These are phyloP conservation scores for Sinella curviseta DNA, from an alignment of 1,140 invertebrate species.

Conservation along the genomic window DNA sequence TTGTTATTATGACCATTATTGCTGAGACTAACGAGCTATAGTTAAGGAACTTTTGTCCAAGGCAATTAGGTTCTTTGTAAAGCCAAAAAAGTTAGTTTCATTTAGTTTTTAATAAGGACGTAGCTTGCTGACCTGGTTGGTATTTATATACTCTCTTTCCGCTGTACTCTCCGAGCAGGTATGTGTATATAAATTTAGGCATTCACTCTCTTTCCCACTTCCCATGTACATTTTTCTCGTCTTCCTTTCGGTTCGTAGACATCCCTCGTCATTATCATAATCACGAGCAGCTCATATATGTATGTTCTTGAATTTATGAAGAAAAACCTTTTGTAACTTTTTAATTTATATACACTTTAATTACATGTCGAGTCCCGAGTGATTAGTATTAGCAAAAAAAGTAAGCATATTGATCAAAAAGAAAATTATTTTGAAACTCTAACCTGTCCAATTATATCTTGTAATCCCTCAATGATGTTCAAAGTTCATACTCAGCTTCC, in stretches of 20 bases:
- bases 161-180: too few species aligned
- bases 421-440: too few species aligned
- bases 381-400: too few species aligned
- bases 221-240: too few species aligned
- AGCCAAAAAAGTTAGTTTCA: background rate
- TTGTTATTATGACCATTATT: slow-evolving; percentile 11
- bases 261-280: background rate
- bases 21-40: slow-evolving; percentile 1
- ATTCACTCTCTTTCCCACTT: too few species aligned
- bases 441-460: too few species aligned
- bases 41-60: slow-evolving; percentile 11
- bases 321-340: background rate
- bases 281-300: background rate
- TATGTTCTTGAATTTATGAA: background rate
- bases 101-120: slow-evolving; percentile 20
- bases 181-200: too few species aligned
- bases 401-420: too few species aligned
- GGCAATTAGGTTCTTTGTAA: slow-evolving; percentile 18
- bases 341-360: background rate
- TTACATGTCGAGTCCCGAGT: background rate
- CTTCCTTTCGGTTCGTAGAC: too few species aligned
- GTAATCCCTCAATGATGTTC: too few species aligned
- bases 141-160: background rate
- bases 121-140: too few species aligned
- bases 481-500: too few species aligned